Evolutionary conservation across 1,140 invertebrate genomes (phyloP).

Genomic region (Drosophila ambigua): DNA sequence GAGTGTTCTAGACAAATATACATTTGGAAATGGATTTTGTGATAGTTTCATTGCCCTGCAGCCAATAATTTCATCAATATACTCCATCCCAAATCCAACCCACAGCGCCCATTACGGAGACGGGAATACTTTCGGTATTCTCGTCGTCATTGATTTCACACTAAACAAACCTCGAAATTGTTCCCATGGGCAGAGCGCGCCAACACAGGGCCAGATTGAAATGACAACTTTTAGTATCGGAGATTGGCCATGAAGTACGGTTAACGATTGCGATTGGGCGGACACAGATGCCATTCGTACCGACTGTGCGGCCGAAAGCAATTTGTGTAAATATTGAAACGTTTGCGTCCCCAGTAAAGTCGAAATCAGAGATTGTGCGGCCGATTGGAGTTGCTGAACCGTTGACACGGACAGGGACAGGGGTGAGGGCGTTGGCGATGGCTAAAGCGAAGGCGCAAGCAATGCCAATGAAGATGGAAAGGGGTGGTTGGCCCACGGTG

Average conservation of each 20-base stretch:
- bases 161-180: slow-evolving; percentile 58
- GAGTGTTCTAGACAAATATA: too few relatives aligned
- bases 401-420: slow-evolving; percentile 3
- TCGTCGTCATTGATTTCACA: slow-evolving; percentile 24
- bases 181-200: slow-evolving; percentile 54
- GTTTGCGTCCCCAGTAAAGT: slow-evolving; percentile 43
- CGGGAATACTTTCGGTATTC: background rate
- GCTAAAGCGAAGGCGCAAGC: background rate
- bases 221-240: slow-evolving; percentile 64
- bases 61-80: too few relatives aligned
- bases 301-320: slow-evolving; percentile 40
- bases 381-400: slow-evolving; percentile 63
- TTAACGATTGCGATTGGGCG: slow-evolving; percentile 52
- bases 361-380: slow-evolving; percentile 75
- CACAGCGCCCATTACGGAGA: too few relatives aligned
- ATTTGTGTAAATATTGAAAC: slow-evolving; percentile 82
- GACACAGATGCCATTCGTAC: slow-evolving; percentile 58
- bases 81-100: too few relatives aligned
- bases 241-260: slow-evolving; percentile 64
- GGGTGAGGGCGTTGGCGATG: background rate
- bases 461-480: too few relatives aligned
- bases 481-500: background rate
- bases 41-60: too few relatives aligned
- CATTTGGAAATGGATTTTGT: too few relatives aligned
- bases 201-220: slow-evolving; percentile 46